These are phyloP conservation scores for Chaenodraco wilsoni DNA, from an alignment of 2,797 vertebrate species.

Conservation along the genomic window DNA sequence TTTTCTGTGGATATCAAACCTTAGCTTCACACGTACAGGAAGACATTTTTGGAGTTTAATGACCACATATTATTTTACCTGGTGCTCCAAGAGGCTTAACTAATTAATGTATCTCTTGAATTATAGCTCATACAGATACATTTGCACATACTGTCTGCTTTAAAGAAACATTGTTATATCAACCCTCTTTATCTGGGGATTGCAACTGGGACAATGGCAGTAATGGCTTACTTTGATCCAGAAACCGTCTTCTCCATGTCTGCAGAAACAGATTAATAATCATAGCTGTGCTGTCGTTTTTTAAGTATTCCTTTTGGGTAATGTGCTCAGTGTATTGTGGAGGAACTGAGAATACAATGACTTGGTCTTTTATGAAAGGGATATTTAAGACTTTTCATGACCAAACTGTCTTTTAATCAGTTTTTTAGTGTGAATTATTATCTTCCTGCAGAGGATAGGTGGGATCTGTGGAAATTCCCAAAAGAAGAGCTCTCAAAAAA, in stretches of 20 bases:
- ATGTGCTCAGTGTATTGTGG: slow-evolving; percentile 22
- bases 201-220: not conserved
- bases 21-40: slow-evolving; percentile 10
- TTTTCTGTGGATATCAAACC: slow-evolving; percentile 30
- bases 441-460: slow-evolving; percentile 20
- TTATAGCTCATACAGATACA: slow-evolving; percentile 10
- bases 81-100: slow-evolving; percentile 2
- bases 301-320: slow-evolving; percentile 20
- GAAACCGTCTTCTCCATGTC: slow-evolving; percentile 9
- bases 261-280: slow-evolving; percentile 26
- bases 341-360: slow-evolving; percentile 23
- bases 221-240: slow-evolving; percentile 11
- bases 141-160: not conserved
- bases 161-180: slow-evolving; percentile 14
- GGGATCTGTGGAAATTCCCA: slow-evolving; percentile 18
- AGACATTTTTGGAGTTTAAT: slow-evolving; percentile 15
- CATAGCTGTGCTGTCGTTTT: slow-evolving; percentile 9
- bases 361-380: slow-evolving; percentile 20
- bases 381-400: slow-evolving; percentile 29
- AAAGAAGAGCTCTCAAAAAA: slow-evolving; percentile 29
- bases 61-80: slow-evolving; percentile 5
- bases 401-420: slow-evolving; percentile 20
- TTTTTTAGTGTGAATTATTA: slow-evolving; percentile 15
- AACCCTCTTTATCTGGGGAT: slow-evolving; percentile 8
- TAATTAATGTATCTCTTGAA: slow-evolving; percentile 20